Percentiles rank a stretch among this genome's conserved stretches.
Evolutionary conservation across 2,113 vertebrate species (phyloP).

Genomic region (Zosterops borbonicus): DNA sequence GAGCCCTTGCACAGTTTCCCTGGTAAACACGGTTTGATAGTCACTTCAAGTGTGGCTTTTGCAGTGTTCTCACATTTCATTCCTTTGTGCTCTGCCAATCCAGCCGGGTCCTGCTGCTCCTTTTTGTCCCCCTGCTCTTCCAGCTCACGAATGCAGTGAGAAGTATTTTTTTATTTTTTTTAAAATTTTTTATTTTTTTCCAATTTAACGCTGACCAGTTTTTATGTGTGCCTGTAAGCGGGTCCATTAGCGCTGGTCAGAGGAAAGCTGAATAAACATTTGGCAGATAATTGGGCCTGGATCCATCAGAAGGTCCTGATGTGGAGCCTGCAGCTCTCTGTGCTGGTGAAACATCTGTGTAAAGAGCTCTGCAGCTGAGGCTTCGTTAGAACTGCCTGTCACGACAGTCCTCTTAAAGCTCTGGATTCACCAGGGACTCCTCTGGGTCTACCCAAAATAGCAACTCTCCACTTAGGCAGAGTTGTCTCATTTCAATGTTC

Average conservation of each 20-base stretch:
- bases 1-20: neutral
- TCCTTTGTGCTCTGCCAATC: constrained; percentile 13
- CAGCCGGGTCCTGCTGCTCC: constrained; percentile 18
- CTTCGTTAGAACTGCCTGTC: constrained; percentile 27
- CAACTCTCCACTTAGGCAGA: neutral
- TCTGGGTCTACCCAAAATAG: neutral
- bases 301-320: constrained; percentile 12
- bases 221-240: constrained; percentile 21
- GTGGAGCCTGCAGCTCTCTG: neutral
- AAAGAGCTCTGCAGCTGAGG: constrained; percentile 16
- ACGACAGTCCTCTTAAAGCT: neutral
- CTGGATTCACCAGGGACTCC: neutral
- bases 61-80: neutral
- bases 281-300: constrained; percentile 43
- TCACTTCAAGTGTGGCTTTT: constrained; percentile 28
- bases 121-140: neutral
- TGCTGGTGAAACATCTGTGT: neutral
- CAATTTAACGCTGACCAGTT: neutral
- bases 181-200: constrained; percentile 13
- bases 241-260: constrained; percentile 10
- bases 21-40: neutral
- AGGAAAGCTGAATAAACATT: constrained; percentile 25
- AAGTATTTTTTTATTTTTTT: constrained; percentile 18
- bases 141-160: neutral
- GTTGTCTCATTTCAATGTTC: neutral